Conservation (phyloP, 2,113 vertebrate species). For the Morone saxatilis region DNA sequence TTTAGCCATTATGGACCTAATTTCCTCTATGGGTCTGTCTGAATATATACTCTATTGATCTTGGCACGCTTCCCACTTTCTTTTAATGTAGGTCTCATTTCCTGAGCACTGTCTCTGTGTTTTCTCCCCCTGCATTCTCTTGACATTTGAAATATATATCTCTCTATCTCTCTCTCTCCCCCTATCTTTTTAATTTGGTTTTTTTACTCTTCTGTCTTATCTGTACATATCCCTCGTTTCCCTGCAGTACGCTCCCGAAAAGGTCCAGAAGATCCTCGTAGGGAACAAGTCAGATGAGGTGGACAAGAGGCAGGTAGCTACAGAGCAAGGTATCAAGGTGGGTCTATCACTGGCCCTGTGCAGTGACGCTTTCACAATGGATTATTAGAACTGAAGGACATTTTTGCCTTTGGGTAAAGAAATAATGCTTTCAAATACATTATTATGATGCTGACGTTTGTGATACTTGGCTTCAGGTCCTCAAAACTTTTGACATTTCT, state of each 20-base stretch:
- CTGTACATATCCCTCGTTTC: conserved; percentile 3
- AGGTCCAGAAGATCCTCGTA: conserved; percentile 96
- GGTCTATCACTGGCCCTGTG: conserved; percentile 7
- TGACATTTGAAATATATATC: conserved; percentile 59
- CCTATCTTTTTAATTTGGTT: conserved; percentile 17
- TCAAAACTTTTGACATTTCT: background rate
- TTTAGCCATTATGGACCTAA: conserved; percentile 51
- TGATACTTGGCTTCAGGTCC: background rate
- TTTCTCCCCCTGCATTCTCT: conserved; percentile 19
- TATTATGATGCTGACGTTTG: background rate
- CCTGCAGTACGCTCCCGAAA: conserved; percentile 93
- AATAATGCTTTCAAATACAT: background rate
- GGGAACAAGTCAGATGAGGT: conserved; percentile 96
- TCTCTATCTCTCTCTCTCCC: background rate
- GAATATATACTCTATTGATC: conserved; percentile 58
- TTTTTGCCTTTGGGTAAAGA: background rate
- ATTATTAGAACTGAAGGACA: background rate
- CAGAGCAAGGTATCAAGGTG: conserved; percentile 95
- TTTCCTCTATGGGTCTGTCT: conserved; percentile 55
- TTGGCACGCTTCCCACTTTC: conserved; percentile 40
- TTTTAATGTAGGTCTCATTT: conserved; percentile 69
- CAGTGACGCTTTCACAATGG: background rate
- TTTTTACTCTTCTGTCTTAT: background rate
- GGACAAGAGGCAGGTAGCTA: conserved; percentile 95
- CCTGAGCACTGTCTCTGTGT: conserved; percentile 39